Evolutionary conservation across 1,140 invertebrate species (phyloP), one percentile per base, ranked within the genome.

Genomic region (Apis dorsata): DNA sequence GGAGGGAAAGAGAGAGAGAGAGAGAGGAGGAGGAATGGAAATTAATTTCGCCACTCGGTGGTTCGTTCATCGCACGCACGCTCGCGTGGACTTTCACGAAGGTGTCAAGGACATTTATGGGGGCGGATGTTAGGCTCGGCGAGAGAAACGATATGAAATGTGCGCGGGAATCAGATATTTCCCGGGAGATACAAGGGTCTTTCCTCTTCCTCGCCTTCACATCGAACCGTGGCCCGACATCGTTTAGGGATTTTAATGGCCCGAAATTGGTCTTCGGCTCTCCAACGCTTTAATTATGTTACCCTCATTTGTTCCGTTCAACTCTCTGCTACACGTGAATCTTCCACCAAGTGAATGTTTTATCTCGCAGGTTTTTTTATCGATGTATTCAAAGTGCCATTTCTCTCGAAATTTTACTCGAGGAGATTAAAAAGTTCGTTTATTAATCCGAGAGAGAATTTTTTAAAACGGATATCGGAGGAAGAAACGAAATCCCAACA

Each of bases 211-310:
- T 15, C n/a, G 24, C 21, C 24, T 60, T 57, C 19, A 19, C 12
- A 3, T 3, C 62, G 1, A 1, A 0, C 53, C 53, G 15, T 17
- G 19, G 34, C 66, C 66, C 88, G 79, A 85, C 81, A 88, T 85
- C 89, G 85, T 91, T 90, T 89, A 88, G 84, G 81, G 77, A 83
- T 89, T 90, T 88, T 90, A 90, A 91, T 89, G 85, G 83, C 78
- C 82, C 59, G 63, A 85, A 87, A 91, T 91, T 86, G 84, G 88
- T 80, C 66, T 70, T 84, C 74, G 79, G 53, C 86, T 79, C 66
- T 85, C 80, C 73, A 69, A 82, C 85, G 79, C 90, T 90, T 88
- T 90, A 91, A 91, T 91, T 90, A 90, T 86, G 72, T 89, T 82
- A 89, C 90, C 91, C 88, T 90, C 88, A 86, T 89, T 90, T 87